These are phyloP conservation scores for Pogonomyrmex barbatus DNA, from an alignment of 1,140 invertebrate genomes.

Conservation along the genomic window DNA sequence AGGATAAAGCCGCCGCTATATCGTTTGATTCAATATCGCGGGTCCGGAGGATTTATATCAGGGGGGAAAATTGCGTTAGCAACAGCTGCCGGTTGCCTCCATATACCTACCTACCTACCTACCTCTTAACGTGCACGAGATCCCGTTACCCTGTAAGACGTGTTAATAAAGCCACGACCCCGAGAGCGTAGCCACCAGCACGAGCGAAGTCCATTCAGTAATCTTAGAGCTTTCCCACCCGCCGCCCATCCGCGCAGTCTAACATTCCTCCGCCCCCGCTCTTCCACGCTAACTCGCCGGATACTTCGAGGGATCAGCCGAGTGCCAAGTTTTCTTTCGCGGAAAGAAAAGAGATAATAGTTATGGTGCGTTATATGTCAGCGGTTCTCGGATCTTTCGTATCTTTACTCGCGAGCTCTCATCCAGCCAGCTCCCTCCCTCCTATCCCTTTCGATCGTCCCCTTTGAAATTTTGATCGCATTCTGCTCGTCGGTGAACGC, in stretches of 20 bases:
- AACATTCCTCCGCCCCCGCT: not conserved
- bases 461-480: slow-evolving; percentile 53
- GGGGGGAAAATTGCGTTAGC: slow-evolving; percentile 79
- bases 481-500: slow-evolving; percentile 30
- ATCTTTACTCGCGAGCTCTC: slow-evolving; percentile 27
- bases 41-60: slow-evolving; percentile 77
- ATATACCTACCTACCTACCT: slow-evolving; percentile 70
- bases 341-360: slow-evolving; percentile 59
- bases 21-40: slow-evolving; percentile 80
- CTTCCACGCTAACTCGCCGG: slow-evolving; percentile 25
- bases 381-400: slow-evolving; percentile 45
- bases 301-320: slow-evolving; percentile 57
- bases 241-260: not conserved
- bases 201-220: slow-evolving; percentile 62
- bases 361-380: slow-evolving; percentile 60
- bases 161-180: slow-evolving; percentile 77
- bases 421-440: not conserved
- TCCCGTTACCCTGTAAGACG: slow-evolving; percentile 75
- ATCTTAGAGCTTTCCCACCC: slow-evolving; percentile 55
- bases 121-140: slow-evolving; percentile 71
- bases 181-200: slow-evolving; percentile 44
- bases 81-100: slow-evolving; percentile 74
- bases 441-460: not conserved
- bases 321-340: slow-evolving; percentile 68
- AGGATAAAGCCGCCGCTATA: slow-evolving; percentile 72